phyloP scores from a whole-genome alignment of 2,888 invertebrate genomes.

The Troilus luridus region DNA sequence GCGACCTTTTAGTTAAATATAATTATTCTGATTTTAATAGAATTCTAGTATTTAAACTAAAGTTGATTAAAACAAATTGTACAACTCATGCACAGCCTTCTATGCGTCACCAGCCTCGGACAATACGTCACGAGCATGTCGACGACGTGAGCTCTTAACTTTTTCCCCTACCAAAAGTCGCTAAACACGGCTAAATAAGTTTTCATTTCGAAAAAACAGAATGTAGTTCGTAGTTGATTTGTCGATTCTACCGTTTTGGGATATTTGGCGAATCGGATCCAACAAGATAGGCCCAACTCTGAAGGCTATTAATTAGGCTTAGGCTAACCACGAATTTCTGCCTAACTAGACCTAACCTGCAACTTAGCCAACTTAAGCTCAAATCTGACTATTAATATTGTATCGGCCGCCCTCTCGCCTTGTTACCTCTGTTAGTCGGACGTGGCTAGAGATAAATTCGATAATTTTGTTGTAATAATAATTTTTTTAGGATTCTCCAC shows the following conservation, averaged over 20 bases:
- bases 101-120: too few species aligned
- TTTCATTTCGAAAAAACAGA: too few species aligned
- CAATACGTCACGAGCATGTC: too few species aligned
- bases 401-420: background rate
- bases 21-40: too few species aligned
- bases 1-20: too few species aligned
- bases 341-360: slow-evolving; percentile 15
- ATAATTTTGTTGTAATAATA: background rate
- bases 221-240: background rate
- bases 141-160: too few species aligned
- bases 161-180: too few species aligned
- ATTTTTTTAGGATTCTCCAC: background rate
- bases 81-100: too few species aligned
- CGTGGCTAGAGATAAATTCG: background rate
- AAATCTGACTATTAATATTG: slow-evolving; percentile 11
- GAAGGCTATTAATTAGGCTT: slow-evolving; percentile 4
- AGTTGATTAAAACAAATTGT: too few species aligned
- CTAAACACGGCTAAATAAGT: too few species aligned
- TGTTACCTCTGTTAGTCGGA: background rate
- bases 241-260: background rate
- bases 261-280: background rate
- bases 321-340: slow-evolving; percentile 4
- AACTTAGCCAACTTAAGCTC: slow-evolving; percentile 20
- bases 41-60: too few species aligned
- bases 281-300: background rate